phyloP scores from a whole-genome alignment of 2,888 invertebrate species.

The Helicoverpa assulta region DNA sequence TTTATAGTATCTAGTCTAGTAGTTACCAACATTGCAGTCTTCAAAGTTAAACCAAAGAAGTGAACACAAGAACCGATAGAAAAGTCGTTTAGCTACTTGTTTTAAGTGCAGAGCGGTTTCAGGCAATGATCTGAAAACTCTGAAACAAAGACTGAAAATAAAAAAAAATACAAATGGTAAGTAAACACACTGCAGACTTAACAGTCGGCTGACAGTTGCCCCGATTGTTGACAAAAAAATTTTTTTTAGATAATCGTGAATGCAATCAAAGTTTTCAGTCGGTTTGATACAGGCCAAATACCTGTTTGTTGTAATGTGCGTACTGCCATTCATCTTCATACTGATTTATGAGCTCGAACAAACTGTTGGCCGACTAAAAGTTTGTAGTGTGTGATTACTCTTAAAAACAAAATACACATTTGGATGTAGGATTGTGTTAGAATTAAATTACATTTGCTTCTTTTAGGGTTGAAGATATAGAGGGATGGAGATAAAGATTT shows the following conservation, averaged over 20 bases:
- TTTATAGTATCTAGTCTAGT: no score
- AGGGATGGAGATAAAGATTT: neutral
- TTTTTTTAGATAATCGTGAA: no score
- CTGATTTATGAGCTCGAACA: no score
- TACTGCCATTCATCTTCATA: no score
- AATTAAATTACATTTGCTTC: neutral
- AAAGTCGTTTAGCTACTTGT: slow-evolving; percentile 17
- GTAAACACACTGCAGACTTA: no score
- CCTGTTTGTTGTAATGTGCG: no score
- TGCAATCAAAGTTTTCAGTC: no score
- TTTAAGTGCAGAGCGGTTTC: slow-evolving; percentile 17
- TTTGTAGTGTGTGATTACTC: no score
- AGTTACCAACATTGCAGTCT: slow-evolving; percentile 1
- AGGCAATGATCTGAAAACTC: slow-evolving; percentile 24
- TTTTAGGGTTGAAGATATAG: neutral
- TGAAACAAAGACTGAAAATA: slow-evolving; percentile 13
- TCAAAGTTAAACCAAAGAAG: slow-evolving; percentile 7
- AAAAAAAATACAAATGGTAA: slow-evolving; percentile 8
- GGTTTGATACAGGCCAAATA: no score
- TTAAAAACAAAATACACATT: slow-evolving; percentile 13
- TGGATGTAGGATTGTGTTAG: neutral
- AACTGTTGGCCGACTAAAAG: no score
- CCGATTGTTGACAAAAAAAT: no score
- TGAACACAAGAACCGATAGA: slow-evolving; percentile 10
- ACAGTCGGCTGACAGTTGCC: no score